Evolutionary conservation across 1,140 invertebrate species (phyloP).

Genomic region (Solenopsis fugax): DNA sequence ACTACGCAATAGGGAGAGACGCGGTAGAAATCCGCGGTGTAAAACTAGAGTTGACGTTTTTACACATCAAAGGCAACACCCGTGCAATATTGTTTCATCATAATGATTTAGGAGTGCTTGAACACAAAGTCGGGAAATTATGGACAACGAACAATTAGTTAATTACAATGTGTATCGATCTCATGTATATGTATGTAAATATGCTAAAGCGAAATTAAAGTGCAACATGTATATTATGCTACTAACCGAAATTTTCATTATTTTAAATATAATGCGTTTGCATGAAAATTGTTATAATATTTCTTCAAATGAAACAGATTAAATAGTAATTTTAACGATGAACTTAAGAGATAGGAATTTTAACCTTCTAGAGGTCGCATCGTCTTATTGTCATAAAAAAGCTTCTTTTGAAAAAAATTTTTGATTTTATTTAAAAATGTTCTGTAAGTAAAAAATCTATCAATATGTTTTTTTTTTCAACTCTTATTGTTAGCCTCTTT

Average conservation of each 20-base stretch:
- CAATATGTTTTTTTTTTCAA: too few relatives aligned
- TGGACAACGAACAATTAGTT: conserved; percentile 35
- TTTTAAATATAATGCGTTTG: neutral
- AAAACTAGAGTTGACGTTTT: conserved; percentile 47
- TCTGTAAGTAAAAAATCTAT: too few relatives aligned
- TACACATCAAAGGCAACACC: conserved; percentile 34
- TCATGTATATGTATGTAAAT: neutral
- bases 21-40: neutral
- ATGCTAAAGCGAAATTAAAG: neutral
- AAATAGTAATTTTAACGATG: neutral
- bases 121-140: conserved; percentile 39
- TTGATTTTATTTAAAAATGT: too few relatives aligned
- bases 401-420: too few relatives aligned
- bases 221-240: neutral
- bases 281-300: neutral
- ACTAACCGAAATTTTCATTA: neutral
- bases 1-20: neutral
- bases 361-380: too few relatives aligned
- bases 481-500: too few relatives aligned
- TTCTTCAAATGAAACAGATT: neutral
- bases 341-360: neutral
- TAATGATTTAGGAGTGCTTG: conserved; percentile 23
- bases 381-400: too few relatives aligned
- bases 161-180: conserved; percentile 38
- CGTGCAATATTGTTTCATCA: neutral